phyloP scores from a whole-genome alignment of 2,797 vertebrate species.

The Rhynchonycteris naso region DNA sequence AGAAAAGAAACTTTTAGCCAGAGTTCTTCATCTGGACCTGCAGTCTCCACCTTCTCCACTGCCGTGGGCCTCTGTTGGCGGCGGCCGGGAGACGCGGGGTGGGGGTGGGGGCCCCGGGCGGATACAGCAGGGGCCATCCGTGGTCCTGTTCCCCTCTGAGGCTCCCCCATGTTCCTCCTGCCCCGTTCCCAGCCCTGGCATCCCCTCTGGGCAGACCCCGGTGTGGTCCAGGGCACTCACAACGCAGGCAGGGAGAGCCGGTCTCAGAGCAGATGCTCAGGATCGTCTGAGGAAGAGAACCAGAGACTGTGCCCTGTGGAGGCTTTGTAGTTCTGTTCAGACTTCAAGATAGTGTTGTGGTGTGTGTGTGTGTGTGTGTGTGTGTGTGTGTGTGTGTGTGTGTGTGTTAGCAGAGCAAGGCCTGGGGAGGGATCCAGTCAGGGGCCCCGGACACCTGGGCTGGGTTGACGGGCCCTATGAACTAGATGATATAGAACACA shows the following conservation, averaged over 20 bases:
- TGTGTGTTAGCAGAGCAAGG: not conserved
- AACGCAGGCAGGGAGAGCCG: not conserved
- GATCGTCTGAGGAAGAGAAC: not conserved
- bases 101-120: rapidly evolving
- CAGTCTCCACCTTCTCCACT: not conserved
- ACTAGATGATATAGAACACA: not conserved
- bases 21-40: not conserved
- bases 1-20: slow-evolving; percentile 42
- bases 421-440: not conserved
- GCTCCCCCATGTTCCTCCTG: rapidly evolving
- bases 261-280: rapidly evolving
- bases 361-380: too few species aligned
- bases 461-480: not conserved
- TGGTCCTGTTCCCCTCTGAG: not conserved
- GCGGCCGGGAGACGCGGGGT: not conserved
- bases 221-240: not conserved
- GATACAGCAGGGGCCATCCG: not conserved
- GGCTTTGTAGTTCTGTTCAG: not conserved
- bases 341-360: not conserved
- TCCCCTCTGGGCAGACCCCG: not conserved
- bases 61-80: not conserved
- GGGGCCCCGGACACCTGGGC: not conserved
- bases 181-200: slow-evolving; percentile 4
- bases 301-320: rapidly evolving
- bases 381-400: too few species aligned